phyloP scores from a whole-genome alignment of 2,113 vertebrate species.

The Ranitomeya variabilis region DNA sequence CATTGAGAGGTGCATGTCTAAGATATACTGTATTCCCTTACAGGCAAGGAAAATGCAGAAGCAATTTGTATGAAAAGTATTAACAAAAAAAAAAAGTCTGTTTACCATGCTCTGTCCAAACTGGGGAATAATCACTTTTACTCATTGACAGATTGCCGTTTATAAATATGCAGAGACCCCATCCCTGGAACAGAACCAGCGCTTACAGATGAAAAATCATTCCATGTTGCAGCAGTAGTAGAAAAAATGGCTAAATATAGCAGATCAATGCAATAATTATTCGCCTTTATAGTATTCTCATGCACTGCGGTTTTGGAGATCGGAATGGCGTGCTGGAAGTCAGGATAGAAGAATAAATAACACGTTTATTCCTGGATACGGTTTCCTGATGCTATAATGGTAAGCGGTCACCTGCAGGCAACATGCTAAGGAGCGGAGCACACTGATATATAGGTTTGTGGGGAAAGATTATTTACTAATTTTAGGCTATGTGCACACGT shows the following conservation, averaged over 20 bases:
- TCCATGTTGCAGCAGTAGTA: not conserved
- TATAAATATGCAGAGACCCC: not conserved
- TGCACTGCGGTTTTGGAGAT: not conserved
- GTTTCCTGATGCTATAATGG: too few species aligned
- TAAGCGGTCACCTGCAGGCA: too few species aligned
- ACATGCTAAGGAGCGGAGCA: too few species aligned
- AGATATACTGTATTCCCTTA: too few species aligned
- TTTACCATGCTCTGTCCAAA: too few species aligned
- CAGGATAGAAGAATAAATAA: not conserved
- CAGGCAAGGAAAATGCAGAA: too few species aligned
- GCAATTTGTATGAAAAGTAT: too few species aligned
- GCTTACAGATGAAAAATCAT: not conserved
- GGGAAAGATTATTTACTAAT: too few species aligned
- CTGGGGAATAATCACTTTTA: not conserved
- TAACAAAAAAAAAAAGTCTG: too few species aligned
- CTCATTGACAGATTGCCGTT: not conserved
- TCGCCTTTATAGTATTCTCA: not conserved
- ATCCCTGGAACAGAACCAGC: not conserved
- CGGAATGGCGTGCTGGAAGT: not conserved
- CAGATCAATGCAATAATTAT: constrained; percentile 12
- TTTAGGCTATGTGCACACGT: too few species aligned
- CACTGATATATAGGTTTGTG: too few species aligned
- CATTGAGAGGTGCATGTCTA: too few species aligned
- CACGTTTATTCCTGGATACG: not conserved
- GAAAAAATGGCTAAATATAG: not conserved